A percentile compares a stretch with the other conserved stretches of the same genome.
Evolutionary conservation across 2,888 invertebrate genomes (phyloP).

Genomic region (Nebria brevicollis): DNA sequence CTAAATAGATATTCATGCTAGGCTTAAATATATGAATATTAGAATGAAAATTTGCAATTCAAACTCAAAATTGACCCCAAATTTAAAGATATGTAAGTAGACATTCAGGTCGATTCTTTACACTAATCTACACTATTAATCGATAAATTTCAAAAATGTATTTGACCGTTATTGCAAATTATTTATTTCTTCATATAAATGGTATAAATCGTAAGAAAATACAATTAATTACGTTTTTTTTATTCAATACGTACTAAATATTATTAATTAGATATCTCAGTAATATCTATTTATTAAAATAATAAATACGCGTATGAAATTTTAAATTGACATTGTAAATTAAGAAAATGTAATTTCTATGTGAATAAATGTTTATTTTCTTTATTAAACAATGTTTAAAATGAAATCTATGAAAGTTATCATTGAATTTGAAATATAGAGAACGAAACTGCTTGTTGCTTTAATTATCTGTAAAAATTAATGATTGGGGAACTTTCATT

Average conservation of each 20-base stretch:
- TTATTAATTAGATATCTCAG: no score
- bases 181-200: neutral
- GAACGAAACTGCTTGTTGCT: neutral
- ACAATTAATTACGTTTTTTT: no score
- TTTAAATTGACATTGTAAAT: no score
- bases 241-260: no score
- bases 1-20: no score
- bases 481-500: neutral
- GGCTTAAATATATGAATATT: no score
- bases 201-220: neutral
- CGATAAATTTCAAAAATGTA: neutral
- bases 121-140: neutral
- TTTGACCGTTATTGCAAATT: neutral
- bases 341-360: no score
- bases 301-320: no score
- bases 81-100: neutral
- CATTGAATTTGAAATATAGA: neutral
- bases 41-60: neutral
- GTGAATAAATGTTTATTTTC: neutral
- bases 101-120: neutral
- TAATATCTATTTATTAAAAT: no score
- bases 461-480: neutral
- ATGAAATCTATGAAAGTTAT: neutral
- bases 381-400: neutral
- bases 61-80: constrained; percentile 1